Conservation (phyloP, 2,797 vertebrate species). For the Peromyscus melanophrys region DNA sequence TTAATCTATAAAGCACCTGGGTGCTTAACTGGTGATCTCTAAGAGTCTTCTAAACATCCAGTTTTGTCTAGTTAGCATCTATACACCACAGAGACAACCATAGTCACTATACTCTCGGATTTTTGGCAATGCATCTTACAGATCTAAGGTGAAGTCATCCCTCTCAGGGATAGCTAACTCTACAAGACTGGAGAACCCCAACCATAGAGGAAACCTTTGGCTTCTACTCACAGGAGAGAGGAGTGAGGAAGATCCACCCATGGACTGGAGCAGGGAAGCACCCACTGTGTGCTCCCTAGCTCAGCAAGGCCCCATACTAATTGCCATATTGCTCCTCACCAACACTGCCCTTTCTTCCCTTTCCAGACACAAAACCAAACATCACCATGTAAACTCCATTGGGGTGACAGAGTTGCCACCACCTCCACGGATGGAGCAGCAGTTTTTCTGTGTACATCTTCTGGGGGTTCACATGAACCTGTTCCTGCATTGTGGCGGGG, state of each 20-base stretch:
- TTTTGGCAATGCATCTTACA: background rate
- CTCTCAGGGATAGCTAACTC: background rate
- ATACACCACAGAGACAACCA: background rate
- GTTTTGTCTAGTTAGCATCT: background rate
- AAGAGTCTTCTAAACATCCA: background rate
- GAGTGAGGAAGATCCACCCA: background rate
- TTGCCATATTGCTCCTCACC: background rate
- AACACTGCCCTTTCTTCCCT: background rate
- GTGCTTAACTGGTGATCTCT: background rate
- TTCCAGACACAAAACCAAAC: conserved; percentile 68
- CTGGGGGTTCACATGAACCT: background rate
- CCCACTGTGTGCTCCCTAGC: background rate
- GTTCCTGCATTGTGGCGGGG: background rate
- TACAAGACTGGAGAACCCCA: background rate
- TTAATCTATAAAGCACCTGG: background rate
- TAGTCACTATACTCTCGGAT: background rate
- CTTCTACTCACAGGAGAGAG: background rate
- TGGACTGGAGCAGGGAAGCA: too few relatives aligned
- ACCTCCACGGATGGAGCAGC: conserved; percentile 63
- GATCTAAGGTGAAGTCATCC: background rate
- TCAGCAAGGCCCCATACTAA: background rate
- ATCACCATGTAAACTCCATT: conserved; percentile 74
- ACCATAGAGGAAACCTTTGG: background rate
- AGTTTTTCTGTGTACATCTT: conserved; percentile 45
- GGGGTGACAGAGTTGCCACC: conserved; percentile 72